Conservation (phyloP, 2,113 vertebrate species). For the Sporophila hypoxantha region DNA sequence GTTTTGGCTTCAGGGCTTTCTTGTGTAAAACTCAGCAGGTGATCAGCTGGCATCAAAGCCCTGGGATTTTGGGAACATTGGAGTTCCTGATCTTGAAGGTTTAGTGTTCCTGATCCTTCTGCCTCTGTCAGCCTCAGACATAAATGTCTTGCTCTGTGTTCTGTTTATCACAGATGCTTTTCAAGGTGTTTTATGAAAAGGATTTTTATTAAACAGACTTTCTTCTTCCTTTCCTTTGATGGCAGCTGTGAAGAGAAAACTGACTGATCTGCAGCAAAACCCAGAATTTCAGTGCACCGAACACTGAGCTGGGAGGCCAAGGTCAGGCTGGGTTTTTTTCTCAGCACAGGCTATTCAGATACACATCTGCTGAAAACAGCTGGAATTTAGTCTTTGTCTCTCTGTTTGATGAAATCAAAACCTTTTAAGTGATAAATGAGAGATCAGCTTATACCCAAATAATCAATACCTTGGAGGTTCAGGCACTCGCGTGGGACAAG, state of each 20-base stretch:
- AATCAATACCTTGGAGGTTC: neutral
- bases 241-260: slow-evolving; percentile 31
- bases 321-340: neutral
- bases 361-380: neutral
- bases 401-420: slow-evolving; percentile 20
- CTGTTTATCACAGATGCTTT: slow-evolving; percentile 43
- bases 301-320: neutral
- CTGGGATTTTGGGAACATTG: neutral
- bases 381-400: neutral
- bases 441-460: neutral
- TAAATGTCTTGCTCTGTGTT: slow-evolving; percentile 11
- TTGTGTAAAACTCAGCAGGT: neutral
- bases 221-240: slow-evolving; percentile 31
- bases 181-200: slow-evolving; percentile 21
- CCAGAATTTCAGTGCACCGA: neutral
- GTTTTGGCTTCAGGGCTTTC: neutral
- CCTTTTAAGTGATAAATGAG: neutral
- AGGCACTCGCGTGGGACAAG: neutral
- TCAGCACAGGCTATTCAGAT: neutral
- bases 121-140: neutral
- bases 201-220: slow-evolving; percentile 27
- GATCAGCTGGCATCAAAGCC: neutral
- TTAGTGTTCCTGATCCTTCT: neutral
- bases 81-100: slow-evolving; percentile 15
- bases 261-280: slow-evolving; percentile 40